These are phyloP conservation scores for Catostylus mosaicus DNA, from an alignment of 30 jellyfish, hydroid and myxozoan species.

Conservation along the genomic window DNA sequence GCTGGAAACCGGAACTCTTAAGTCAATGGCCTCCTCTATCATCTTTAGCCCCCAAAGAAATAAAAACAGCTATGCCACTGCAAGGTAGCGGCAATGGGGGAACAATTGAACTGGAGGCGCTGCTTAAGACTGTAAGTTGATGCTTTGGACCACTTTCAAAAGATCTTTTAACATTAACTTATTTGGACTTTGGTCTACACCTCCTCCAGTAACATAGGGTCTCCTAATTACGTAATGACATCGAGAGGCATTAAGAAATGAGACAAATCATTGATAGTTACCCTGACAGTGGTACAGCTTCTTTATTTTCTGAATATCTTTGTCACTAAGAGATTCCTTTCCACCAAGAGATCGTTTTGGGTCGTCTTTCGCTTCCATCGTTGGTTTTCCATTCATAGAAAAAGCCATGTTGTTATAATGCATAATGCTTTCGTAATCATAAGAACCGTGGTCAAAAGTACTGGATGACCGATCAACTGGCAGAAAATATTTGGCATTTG, in stretches of 20 bases:
- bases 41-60: background rate
- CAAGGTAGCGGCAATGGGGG: background rate
- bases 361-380: constrained; percentile 34
- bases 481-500: background rate
- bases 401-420: constrained; percentile 28
- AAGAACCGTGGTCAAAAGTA: background rate
- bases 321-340: constrained; percentile 15
- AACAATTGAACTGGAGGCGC: background rate
- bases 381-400: constrained; percentile 31
- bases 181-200: background rate
- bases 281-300: constrained; percentile 31
- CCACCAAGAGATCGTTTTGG: constrained; percentile 25
- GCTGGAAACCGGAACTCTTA: background rate
- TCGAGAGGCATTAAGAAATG: background rate
- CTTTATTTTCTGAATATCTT: constrained; percentile 33
- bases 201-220: background rate
- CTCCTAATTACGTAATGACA: background rate
- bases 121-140: no score
- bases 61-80: background rate
- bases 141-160: no score
- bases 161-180: background rate
- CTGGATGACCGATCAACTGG: constrained; percentile 29
- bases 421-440: constrained; percentile 41
- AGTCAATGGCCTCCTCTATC: background rate
- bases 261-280: background rate